Evolutionary conservation across 2,888 invertebrate genomes (phyloP).

Genomic region (Agrochola lota): DNA sequence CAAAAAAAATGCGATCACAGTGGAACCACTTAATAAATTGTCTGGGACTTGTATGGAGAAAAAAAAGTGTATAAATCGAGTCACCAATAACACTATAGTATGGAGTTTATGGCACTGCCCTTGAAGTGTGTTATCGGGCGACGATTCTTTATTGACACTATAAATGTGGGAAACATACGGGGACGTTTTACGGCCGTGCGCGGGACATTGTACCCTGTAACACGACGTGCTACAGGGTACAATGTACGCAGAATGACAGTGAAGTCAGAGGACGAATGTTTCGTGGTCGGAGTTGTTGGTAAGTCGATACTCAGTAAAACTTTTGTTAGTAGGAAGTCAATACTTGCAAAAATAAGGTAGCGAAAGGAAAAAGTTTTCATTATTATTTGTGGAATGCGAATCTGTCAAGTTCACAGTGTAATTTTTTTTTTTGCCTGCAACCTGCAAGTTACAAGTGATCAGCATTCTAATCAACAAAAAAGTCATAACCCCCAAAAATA

Average conservation of each 20-base stretch:
- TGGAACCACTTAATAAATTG: conserved; percentile 86
- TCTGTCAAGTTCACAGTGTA: background rate
- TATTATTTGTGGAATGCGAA: background rate
- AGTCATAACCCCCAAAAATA: background rate
- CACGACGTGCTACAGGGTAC: conserved; percentile 36
- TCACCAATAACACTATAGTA: conserved; percentile 88
- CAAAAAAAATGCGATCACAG: conserved; percentile 76
- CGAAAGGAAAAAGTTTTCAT: background rate
- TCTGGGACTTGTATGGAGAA: conserved; percentile 76
- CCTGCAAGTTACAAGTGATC: background rate
- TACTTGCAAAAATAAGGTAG: background rate
- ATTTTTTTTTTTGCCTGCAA: no score
- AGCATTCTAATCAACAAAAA: conserved; percentile 11
- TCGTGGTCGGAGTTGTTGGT: background rate
- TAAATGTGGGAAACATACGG: conserved; percentile 82
- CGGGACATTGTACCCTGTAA: background rate
- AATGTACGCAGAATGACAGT: conserved; percentile 38
- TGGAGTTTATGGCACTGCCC: conserved; percentile 87
- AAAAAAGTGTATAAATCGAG: conserved; percentile 84
- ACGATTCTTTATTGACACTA: conserved; percentile 87
- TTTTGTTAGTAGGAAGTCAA: background rate
- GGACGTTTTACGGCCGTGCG: conserved; percentile 59
- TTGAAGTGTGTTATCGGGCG: conserved; percentile 84
- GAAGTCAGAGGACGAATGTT: conserved; percentile 3
- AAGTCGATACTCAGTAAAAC: background rate